A percentile compares a stretch with the other conserved stretches of the same genome.
Evolutionary conservation across 2,797 vertebrate species (phyloP).

Genomic region (Rhynchotus rufescens): DNA sequence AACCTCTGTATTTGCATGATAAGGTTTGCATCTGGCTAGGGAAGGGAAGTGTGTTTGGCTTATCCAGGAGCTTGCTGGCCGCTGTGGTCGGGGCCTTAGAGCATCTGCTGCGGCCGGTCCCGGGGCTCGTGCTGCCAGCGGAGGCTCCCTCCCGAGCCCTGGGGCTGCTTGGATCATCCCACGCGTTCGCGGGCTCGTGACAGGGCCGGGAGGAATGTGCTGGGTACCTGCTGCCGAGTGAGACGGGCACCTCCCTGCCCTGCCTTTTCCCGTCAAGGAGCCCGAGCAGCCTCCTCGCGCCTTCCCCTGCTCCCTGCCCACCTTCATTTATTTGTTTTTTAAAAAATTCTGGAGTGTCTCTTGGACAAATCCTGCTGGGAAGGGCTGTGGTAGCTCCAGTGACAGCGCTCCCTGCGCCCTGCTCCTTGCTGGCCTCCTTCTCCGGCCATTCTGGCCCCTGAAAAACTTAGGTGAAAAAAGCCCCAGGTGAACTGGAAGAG

Average conservation of each 20-base stretch:
- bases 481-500: conserved; percentile 38
- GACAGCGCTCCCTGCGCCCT: background rate
- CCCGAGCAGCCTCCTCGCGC: background rate
- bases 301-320: no score
- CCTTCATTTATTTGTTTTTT: background rate
- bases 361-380: background rate
- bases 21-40: background rate
- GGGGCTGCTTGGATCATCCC: background rate
- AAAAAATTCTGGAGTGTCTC: background rate
- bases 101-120: background rate
- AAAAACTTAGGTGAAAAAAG: background rate
- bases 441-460: background rate
- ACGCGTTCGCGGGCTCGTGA: rapidly evolving
- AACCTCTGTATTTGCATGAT: background rate
- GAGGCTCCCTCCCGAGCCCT: background rate
- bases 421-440: background rate
- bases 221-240: background rate
- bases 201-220: background rate
- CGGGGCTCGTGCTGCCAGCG: background rate
- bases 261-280: background rate
- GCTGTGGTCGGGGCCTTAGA: background rate
- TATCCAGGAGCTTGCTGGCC: background rate
- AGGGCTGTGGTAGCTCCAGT: background rate
- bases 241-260: background rate
- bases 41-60: background rate